Percentiles rank a stretch among this genome's conserved stretches.
These are phyloP conservation scores for Tetranychus truncatus DNA, from an alignment of 2,888 invertebrate genomes.

Conservation along the genomic window DNA sequence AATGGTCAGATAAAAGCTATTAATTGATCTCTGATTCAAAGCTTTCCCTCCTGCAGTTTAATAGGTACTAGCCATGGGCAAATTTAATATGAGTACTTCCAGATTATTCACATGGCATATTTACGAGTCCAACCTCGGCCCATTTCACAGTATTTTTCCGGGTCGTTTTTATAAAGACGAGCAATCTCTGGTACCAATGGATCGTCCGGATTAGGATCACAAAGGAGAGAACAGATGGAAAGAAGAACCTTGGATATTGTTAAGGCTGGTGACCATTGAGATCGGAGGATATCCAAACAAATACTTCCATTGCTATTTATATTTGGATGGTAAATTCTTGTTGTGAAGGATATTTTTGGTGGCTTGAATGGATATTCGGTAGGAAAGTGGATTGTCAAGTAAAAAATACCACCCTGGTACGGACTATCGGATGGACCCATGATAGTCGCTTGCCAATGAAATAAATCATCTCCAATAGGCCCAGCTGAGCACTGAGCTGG, in stretches of 20 bases:
- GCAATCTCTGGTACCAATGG: constrained; percentile 99
- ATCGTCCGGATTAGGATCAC: constrained; percentile 99
- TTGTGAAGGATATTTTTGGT: constrained; percentile 12
- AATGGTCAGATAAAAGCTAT: no score
- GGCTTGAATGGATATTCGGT: constrained; percentile 96
- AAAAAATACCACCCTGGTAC: constrained; percentile 98
- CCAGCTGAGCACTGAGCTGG: constrained; percentile 99
- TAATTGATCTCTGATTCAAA: no score
- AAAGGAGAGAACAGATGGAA: constrained; percentile 99
- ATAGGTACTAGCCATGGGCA: neutral
- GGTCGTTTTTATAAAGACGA: constrained; percentile 99
- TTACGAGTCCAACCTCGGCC: constrained; percentile 99
- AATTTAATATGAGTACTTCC: neutral
- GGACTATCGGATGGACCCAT: constrained; percentile 99
- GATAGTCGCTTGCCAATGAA: constrained; percentile 99
- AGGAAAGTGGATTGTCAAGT: constrained; percentile 98
- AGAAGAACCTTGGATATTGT: constrained; percentile 55
- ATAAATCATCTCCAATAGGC: constrained; percentile 98
- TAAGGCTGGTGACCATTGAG: constrained; percentile 23
- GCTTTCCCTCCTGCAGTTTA: no score
- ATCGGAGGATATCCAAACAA: constrained; percentile 86
- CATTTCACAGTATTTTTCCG: constrained; percentile 97
- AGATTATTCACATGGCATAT: neutral
- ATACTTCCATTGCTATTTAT: constrained; percentile 74
- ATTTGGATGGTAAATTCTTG: constrained; percentile 16